Percentiles rank a stretch among this genome's conserved stretches.
Evolutionary conservation across 1,140 invertebrate species (phyloP).

Genomic region (Drosophila equinoxialis): DNA sequence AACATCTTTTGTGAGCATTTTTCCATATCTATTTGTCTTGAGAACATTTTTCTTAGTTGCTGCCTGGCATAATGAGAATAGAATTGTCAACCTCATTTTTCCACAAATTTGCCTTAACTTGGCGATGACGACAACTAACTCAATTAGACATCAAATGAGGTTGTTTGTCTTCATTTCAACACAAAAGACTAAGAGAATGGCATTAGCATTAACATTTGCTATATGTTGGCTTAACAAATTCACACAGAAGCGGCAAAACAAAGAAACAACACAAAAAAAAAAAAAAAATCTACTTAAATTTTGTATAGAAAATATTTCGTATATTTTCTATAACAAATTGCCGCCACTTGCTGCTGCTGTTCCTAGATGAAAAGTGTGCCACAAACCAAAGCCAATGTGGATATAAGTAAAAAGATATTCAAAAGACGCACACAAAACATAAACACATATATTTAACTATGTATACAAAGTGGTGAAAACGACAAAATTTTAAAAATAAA

Average conservation of each 20-base stretch:
- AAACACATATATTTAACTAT: background rate
- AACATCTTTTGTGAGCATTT: slow-evolving; percentile 6
- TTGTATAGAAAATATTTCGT: slow-evolving; percentile 25
- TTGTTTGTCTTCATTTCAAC: slow-evolving; percentile 32
- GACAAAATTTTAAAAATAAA: slow-evolving; percentile 76
- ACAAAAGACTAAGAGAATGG: slow-evolving; percentile 33
- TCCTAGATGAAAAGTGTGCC: slow-evolving; percentile 61
- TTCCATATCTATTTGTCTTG: slow-evolving; percentile 4
- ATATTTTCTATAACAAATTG: slow-evolving; percentile 74
- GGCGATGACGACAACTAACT: slow-evolving; percentile 42
- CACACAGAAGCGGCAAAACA: slow-evolving; percentile 35
- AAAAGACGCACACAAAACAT: background rate
- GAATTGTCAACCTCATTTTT: slow-evolving; percentile 38
- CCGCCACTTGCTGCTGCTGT: slow-evolving; percentile 57
- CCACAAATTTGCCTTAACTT: slow-evolving; percentile 31
- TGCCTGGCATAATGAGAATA: slow-evolving; percentile 16
- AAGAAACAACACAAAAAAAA: background rate
- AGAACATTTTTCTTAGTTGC: background rate
- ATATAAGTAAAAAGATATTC: slow-evolving; percentile 14
- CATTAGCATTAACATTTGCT: slow-evolving; percentile 46
- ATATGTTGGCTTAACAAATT: slow-evolving; percentile 52
- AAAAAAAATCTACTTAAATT: slow-evolving; percentile 6
- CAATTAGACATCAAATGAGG: slow-evolving; percentile 55
- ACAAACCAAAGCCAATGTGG: slow-evolving; percentile 39
- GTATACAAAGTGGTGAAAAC: slow-evolving; percentile 37